Base-by-base conservation (phyloP, 2,888 invertebrate species). In the Halocaridina rubra region DNA sequence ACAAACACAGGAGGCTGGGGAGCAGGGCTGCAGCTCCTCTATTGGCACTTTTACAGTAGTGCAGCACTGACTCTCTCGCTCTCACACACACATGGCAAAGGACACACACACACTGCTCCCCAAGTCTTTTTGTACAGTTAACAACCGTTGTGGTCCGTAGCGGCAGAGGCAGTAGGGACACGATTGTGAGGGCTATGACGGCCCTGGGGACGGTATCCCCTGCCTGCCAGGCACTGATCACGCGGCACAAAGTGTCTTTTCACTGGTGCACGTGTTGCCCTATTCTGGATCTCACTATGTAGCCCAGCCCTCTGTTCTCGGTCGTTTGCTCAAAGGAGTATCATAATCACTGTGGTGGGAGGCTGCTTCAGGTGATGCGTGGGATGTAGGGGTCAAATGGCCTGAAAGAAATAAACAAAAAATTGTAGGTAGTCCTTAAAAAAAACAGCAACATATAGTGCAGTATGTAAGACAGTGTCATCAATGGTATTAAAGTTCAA, bases 261-360 rank as follows among this genome's bases (percentile, higher is more conserved):
- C 76, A 77, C 76, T 77, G 76, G 61, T 77, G 76, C 76, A 77
- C 76, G 76, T 77, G 76, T 29, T 77, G 61, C 32, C 76, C 59
- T 64, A 24, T 75, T 33, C 64, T 80, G 76, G 76, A 59, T 61
- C 82, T 82, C 82, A 82, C 59, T 74, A 82, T 24, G 91, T 91
- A 53, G 91, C 90, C 97, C 98, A 98, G 88, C 95, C 95, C 91
- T 97, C 97, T 81, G 94, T 93, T 91, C 97, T 94, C 90, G 96
- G 94, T 91, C 97, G 94, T 92, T 98, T 98, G 91, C 95, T 93
- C 88, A 93, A 93, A 64, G 93, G 93, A 81, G 92, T 92, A 90
- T 94, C 94, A 89, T 94, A 94, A 89, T 94, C 94, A n/a, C 81
- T 88, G 92, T 87, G 91, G 88, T 92, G 91, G 89, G 88, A 91